Evolutionary conservation across 2,888 invertebrate species (phyloP).

Genomic region (Eristalis intricaria): DNA sequence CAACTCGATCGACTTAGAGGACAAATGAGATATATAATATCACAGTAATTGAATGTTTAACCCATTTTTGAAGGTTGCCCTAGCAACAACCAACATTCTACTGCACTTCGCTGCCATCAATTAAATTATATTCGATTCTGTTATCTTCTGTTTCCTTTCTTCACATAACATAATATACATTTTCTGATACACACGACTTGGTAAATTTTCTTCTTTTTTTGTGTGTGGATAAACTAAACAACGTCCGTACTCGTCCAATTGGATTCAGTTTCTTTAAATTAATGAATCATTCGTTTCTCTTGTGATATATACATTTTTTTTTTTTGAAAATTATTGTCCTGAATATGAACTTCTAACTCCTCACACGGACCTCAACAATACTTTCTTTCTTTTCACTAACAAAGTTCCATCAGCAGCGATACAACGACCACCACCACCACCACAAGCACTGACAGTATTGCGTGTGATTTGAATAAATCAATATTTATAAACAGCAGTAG

Average conservation of each 20-base stretch:
- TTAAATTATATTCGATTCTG: conserved; percentile 46
- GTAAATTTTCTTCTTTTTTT: neutral
- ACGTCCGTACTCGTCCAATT: conserved; percentile 13
- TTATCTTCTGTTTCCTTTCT: conserved; percentile 30
- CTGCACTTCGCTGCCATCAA: conserved; percentile 40
- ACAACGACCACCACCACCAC: conserved; percentile 25
- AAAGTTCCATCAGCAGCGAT: conserved; percentile 40
- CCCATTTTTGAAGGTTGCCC: conserved; percentile 51
- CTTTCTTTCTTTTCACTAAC: conserved; percentile 39
- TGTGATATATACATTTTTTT: neutral
- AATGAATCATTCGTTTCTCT: conserved; percentile 29
- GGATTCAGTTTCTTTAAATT: neutral
- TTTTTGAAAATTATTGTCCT: conserved; percentile 9
- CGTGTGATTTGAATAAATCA: conserved; percentile 73
- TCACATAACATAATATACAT: conserved; percentile 28
- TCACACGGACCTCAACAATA: conserved; percentile 19
- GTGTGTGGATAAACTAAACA: conserved; percentile 4
- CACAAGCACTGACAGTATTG: conserved; percentile 57
- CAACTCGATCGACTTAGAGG: conserved; percentile 35
- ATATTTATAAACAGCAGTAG: conserved; percentile 75
- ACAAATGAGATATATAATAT: conserved; percentile 61
- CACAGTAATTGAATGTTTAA: conserved; percentile 57
- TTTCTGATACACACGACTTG: conserved; percentile 5
- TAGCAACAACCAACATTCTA: conserved; percentile 61
- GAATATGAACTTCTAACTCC: conserved; percentile 20